Evolutionary conservation across 1,140 invertebrate genomes (phyloP), one percentile per base, ranked within the genome.

Genomic region (Caenorhabditis inopinata): DNA sequence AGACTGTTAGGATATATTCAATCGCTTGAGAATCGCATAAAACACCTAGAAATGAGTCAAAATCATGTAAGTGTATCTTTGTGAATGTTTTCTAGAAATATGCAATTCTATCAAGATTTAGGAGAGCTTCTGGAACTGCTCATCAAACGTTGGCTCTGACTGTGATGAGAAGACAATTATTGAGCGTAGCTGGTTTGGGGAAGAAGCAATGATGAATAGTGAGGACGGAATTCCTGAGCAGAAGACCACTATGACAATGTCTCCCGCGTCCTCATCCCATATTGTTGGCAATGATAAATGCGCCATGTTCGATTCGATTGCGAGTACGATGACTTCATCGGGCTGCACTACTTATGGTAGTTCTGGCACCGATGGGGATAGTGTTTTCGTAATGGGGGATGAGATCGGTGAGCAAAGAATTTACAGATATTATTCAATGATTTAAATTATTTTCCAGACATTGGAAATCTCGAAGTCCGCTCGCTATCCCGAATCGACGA

Each of bases 1-100:
- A 93, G 93, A 89, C 88, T 91, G 79, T 92, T 95, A 89, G 93
- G 94, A 83, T 96, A 97, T 87, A 94, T 96, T 5, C 91, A 93
- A 83, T 93, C 93, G 84, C 89, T 97, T 77, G 95, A 97, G 89
- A 92, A 93, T 79, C 92, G 94, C 84, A 92, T 96, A 35, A 92
- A 93, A 84, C 92, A 93, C 83, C 89, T 96, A 75, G 95, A 96
- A 94, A 82, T 94, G 76, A 32, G 27, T 2, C 77, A 80, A 27
- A 46, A 46, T 75, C 42, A 47, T 29, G 46, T 47, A 48, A 75
- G 73, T 27, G 1, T 73, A 1, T 1, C 12, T 1, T 5, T 18
- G 23, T 48, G 3, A 49, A 35, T 21, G 1, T 42, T 11, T 35
- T 0, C 27, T 5, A 25, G 11, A 27, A 25, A 18, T n/a, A 11